phyloP scores from a whole-genome alignment of 2,888 invertebrate genomes.

The Phlogophora meticulosa region DNA sequence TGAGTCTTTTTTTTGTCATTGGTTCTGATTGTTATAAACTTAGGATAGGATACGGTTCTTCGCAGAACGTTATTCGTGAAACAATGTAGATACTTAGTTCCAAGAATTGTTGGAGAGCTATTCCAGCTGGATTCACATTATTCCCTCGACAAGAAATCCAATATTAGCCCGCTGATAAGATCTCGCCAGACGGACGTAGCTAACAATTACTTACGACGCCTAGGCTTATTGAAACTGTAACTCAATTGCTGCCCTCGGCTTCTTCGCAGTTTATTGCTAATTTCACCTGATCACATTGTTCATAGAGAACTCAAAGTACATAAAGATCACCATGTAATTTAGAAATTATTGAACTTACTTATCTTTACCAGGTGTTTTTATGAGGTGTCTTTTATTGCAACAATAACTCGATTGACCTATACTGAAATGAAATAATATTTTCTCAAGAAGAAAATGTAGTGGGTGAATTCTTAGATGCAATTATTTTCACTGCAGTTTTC shows the following conservation, averaged over 20 bases:
- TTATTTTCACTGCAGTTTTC: slow-evolving; percentile 2
- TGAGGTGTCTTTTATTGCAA: neutral
- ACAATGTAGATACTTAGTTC: slow-evolving; percentile 6
- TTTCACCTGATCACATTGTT: neutral
- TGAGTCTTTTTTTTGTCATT: no score
- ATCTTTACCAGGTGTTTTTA: neutral
- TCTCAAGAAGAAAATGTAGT: neutral
- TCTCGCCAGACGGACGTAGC: slow-evolving; percentile 36
- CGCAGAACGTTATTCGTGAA: neutral
- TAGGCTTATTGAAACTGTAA: slow-evolving; percentile 49
- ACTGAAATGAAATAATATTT: slow-evolving; percentile 2
- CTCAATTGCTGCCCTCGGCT: slow-evolving; percentile 34
- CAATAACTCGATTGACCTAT: slow-evolving; percentile 8
- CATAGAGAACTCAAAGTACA: neutral
- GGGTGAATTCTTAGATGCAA: neutral
- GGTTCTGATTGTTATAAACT: no score
- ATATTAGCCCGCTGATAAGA: slow-evolving; percentile 49
- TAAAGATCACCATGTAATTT: no score
- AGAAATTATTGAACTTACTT: slow-evolving; percentile 3
- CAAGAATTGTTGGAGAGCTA: slow-evolving; percentile 2
- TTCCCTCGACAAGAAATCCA: slow-evolving; percentile 53
- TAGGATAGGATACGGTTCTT: neutral
- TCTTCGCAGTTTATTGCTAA: slow-evolving; percentile 12
- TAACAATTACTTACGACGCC: slow-evolving; percentile 47
- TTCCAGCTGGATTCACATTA: slow-evolving; percentile 26